Evolutionary conservation across 2,888 invertebrate species (phyloP).

Genomic region (Agriopis marginaria): DNA sequence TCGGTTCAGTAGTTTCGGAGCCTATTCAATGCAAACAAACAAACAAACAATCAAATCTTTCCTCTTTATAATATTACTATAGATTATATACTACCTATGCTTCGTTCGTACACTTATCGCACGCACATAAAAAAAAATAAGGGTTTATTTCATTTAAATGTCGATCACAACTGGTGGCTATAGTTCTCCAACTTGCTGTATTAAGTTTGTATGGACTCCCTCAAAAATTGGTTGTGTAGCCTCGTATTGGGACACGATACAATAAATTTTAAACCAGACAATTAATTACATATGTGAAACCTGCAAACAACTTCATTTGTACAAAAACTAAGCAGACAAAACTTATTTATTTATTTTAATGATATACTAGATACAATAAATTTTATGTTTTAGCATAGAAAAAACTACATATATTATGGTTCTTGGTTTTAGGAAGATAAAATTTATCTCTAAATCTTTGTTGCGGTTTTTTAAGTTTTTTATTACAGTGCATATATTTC

Average conservation of each 20-base stretch:
- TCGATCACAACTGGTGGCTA: no score
- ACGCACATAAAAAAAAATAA: no score
- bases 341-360: slow-evolving; percentile 12
- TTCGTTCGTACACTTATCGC: no score
- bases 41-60: no score
- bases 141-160: no score
- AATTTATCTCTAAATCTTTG: slow-evolving; percentile 16
- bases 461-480: slow-evolving; percentile 7
- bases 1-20: no score
- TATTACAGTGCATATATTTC: slow-evolving; percentile 8
- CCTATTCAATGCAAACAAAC: no score
- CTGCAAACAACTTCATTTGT: slow-evolving; percentile 3
- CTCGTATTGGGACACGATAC: neutral
- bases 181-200: no score
- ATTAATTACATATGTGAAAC: slow-evolving; percentile 4
- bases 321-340: neutral
- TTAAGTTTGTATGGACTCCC: no score
- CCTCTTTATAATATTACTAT: no score
- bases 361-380: slow-evolving; percentile 11
- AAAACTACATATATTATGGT: no score
- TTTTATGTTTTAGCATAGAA: neutral
- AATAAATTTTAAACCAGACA: neutral
- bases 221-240: neutral
- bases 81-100: no score
- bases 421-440: neutral